A percentile compares a stretch with the other conserved stretches of the same genome.
Conservation (phyloP, 1,140 invertebrate species). For the Nylanderia fulva region DNA sequence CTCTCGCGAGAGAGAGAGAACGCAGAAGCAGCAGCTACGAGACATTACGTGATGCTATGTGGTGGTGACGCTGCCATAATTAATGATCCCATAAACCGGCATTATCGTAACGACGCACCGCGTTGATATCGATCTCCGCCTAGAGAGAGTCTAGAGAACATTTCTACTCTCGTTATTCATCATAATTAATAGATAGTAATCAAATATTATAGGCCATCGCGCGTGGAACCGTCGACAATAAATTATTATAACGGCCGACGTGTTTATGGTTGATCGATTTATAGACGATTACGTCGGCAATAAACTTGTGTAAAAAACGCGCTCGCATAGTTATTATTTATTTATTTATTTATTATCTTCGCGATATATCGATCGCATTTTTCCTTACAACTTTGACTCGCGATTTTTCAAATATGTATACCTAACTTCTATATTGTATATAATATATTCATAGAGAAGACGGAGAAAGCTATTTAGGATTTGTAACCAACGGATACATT, state of each 20-base stretch:
- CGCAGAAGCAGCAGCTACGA: constrained; percentile 4
- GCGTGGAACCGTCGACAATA: constrained; percentile 10
- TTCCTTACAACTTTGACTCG: neutral
- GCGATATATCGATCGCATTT: neutral
- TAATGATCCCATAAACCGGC: constrained; percentile 55
- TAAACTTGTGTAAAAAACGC: too few relatives aligned
- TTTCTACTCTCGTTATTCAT: constrained; percentile 18
- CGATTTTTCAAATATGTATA: neutral
- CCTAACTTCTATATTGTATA: neutral
- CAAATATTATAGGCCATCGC: constrained; percentile 55
- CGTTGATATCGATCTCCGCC: constrained; percentile 39
- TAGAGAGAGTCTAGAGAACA: constrained; percentile 38
- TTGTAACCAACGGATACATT: neutral
- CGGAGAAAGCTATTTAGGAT: neutral
- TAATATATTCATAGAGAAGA: constrained; percentile 15
- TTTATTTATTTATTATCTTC: too few relatives aligned
- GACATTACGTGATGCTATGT: constrained; percentile 47
- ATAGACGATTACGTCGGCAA: too few relatives aligned
- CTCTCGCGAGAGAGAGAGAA: constrained; percentile 19
- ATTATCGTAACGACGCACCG: constrained; percentile 51
- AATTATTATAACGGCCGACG: constrained; percentile 30
- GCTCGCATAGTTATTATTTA: too few relatives aligned
- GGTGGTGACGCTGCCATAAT: constrained; percentile 57
- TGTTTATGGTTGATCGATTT: constrained; percentile 7
- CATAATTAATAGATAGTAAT: constrained; percentile 62